Evolutionary conservation across 2,797 vertebrate genomes (phyloP).

Genomic region (Pithecia hirsuta): DNA sequence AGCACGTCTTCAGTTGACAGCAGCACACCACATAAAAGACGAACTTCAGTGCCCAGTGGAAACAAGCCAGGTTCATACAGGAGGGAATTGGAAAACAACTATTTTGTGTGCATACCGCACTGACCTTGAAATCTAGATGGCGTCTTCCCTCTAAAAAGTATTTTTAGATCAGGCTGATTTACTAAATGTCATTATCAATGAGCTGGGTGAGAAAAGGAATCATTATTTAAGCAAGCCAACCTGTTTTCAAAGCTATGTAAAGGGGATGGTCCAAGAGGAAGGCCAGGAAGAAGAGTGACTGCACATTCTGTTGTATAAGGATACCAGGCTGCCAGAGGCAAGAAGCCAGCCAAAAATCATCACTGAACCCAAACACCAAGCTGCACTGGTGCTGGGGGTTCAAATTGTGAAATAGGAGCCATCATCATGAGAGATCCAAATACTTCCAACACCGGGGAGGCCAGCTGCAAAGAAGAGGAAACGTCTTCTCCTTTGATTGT

Average conservation of each 20-base stretch:
- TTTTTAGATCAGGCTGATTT: slow-evolving; percentile 59
- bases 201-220: slow-evolving; percentile 74
- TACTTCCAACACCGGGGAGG: not conserved
- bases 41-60: slow-evolving; percentile 59
- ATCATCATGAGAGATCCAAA: not conserved
- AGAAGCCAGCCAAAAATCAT: not conserved
- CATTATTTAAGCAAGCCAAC: slow-evolving; percentile 65
- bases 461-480: not conserved
- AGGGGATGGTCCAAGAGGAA: slow-evolving; percentile 32
- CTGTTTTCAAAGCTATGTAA: slow-evolving; percentile 70
- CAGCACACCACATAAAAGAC: not conserved
- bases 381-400: not conserved
- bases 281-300: not conserved
- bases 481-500: not conserved
- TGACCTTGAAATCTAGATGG: slow-evolving; percentile 76
- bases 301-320: slow-evolving; percentile 44
- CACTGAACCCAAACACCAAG: not conserved
- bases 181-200: slow-evolving; percentile 77
- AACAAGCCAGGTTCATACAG: slow-evolving; percentile 58
- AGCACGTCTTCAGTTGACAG: slow-evolving; percentile 70
- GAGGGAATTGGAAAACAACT: slow-evolving; percentile 64
- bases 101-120: slow-evolving; percentile 64
- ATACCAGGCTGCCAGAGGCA: not conserved
- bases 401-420: not conserved
- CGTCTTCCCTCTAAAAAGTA: slow-evolving; percentile 60